phyloP scores from a whole-genome alignment of 2,888 invertebrate genomes.

The Ectobius pallidus region DNA sequence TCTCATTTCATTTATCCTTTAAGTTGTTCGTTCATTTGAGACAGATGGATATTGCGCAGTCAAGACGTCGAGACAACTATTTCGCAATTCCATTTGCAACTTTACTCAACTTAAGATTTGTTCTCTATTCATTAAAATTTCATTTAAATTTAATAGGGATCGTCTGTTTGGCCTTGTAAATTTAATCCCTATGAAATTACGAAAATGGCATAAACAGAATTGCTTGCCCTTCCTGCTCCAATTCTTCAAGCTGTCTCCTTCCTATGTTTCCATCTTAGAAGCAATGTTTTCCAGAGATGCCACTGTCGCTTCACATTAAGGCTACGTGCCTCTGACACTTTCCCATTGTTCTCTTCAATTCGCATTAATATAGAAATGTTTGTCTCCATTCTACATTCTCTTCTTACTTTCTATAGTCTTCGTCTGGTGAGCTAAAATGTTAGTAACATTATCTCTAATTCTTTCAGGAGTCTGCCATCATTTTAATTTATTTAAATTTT shows the following conservation, averaged over 20 bases:
- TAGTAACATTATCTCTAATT: no score
- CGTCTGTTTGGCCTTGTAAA: slow-evolving; percentile 35
- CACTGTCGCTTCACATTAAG: background rate
- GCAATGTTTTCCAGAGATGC: no score
- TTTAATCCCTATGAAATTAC: slow-evolving; percentile 42
- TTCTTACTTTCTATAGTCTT: no score
- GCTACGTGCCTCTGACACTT: background rate
- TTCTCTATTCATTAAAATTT: slow-evolving; percentile 42
- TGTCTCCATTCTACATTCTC: no score
- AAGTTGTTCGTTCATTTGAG: background rate
- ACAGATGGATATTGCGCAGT: background rate
- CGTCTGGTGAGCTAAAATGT: no score
- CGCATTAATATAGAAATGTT: background rate
- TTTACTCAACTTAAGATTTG: slow-evolving; percentile 25
- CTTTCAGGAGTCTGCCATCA: no score
- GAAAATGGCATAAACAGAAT: slow-evolving; percentile 41
- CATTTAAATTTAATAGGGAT: slow-evolving; percentile 43
- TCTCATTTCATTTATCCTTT: no score
- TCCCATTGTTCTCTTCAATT: background rate
- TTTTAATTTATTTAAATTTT: no score
- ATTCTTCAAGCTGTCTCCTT: slow-evolving; percentile 30
- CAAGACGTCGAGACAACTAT: slow-evolving; percentile 30
- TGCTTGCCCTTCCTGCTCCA: background rate
- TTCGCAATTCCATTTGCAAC: slow-evolving; percentile 41
- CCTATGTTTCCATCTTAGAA: background rate